Conservation (phyloP, 2,888 invertebrate genomes). For the Drosophila birchii region DNA sequence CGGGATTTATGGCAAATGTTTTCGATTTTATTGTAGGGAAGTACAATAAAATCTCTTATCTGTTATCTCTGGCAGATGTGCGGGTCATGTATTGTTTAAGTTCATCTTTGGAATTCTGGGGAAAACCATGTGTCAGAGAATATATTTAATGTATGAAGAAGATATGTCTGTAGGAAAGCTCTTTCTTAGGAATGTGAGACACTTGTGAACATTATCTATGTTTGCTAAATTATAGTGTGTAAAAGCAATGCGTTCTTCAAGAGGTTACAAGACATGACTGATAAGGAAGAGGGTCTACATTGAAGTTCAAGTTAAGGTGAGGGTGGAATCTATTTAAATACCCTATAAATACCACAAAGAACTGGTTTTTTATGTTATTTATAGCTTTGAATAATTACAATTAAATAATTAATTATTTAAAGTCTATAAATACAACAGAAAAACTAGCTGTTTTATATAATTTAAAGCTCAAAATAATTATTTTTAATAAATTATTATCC, state of each 20-base stretch:
- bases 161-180: background rate
- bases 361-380: no score
- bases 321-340: background rate
- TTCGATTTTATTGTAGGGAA: slow-evolving; percentile 29
- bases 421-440: background rate
- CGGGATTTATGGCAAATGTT: slow-evolving; percentile 15
- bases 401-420: background rate
- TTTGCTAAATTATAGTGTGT: slow-evolving; percentile 19
- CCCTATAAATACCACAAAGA: background rate
- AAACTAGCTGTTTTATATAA: no score
- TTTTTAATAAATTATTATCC: background rate
- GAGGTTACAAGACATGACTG: slow-evolving; percentile 19
- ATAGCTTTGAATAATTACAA: background rate
- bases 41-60: slow-evolving; percentile 20
- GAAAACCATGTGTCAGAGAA: background rate
- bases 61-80: slow-evolving; percentile 12
- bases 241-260: background rate
- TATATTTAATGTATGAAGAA: background rate
- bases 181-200: slow-evolving; percentile 20
- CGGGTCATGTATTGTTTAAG: background rate
- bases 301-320: background rate
- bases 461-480: background rate
- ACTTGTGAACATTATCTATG: slow-evolving; percentile 28
- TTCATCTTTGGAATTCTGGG: slow-evolving; percentile 1
- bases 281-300: slow-evolving; percentile 3